phyloP scores from a whole-genome alignment of 2,113 vertebrate genomes.

The Smithornis capensis region DNA sequence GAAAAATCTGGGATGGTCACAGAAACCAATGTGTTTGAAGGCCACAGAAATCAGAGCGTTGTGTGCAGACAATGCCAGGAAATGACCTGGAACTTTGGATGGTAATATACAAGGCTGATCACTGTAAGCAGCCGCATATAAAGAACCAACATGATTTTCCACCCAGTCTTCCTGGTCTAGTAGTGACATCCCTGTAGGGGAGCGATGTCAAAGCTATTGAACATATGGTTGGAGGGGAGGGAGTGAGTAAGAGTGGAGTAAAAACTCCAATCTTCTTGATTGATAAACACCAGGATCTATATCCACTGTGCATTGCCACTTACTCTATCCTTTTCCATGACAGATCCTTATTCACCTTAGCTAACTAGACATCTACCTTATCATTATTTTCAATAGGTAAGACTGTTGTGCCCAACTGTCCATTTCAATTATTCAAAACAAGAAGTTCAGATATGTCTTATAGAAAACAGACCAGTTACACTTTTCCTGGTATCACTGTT shows the following conservation, averaged over 20 bases:
- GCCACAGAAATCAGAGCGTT: not conserved
- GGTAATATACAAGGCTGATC: rapidly evolving
- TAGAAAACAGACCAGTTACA: not conserved
- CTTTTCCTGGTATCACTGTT: not conserved
- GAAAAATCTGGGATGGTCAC: not conserved
- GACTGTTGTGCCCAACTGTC: not conserved
- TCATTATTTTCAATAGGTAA: not conserved
- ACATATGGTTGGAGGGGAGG: not conserved
- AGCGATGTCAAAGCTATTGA: not conserved
- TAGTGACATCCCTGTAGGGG: not conserved
- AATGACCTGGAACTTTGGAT: not conserved
- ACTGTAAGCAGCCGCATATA: not conserved
- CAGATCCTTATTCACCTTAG: not conserved
- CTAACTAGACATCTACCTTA: not conserved
- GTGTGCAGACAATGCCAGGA: not conserved
- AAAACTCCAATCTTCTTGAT: not conserved
- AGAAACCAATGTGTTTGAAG: too few relatives aligned
- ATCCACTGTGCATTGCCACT: not conserved
- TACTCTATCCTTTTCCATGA: not conserved
- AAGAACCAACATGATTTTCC: not conserved
- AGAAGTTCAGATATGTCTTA: not conserved
- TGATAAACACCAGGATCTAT: not conserved
- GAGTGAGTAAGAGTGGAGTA: not conserved
- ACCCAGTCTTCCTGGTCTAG: not conserved
- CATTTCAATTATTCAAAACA: not conserved